Evolutionary conservation across 2,888 invertebrate species (phyloP), one percentile per base, ranked within the genome.

Genomic region (Tenthredo notha): DNA sequence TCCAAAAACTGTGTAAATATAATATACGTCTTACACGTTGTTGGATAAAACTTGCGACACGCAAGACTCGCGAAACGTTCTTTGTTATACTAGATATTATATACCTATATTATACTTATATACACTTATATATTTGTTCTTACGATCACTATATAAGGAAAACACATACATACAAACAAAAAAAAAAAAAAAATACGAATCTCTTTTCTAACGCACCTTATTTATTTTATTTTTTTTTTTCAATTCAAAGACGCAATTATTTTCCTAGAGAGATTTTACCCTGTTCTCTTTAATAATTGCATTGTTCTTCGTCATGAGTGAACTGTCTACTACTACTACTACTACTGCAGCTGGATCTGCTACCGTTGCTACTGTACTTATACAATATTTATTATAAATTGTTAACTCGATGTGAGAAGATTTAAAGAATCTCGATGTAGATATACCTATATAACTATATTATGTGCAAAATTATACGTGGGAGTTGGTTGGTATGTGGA

Each of bases 401-500:
- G 10, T 74, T 37, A 37, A 10, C 72, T 12, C 72, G 40, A 43
- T 74, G 72, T 74, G 40, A 74, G 43, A 50, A 77, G 33, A 77
- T 77, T 29, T 21, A 77, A 54, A 77, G 50, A 50, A 74, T 43
- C 70, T 70, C 5, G 70, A 21, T 61, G 12, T 72, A 15, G 15
- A n/a, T 72, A 9, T 50, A 77, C n/a, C 33, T 33, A 10, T 18
- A 18, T 80, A 65, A 61, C 18, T 40, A 47, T 65, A 40, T 0
- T 61, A 47, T 65, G 25, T 2, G 40, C 9, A 61, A 12, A 82
- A 9, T 25, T 10, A 21, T 54, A 83, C 83, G 83, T 83, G 83
- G 83, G 43, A 67, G 83, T 83, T 1, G 40, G 9, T 58, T 40
- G 43, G 43, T 83, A 83, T 67, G 67, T 50, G 33, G 40, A 25